Evolutionary conservation across 1,140 invertebrate species (phyloP).

Genomic region (Drosophila nigromelanica): DNA sequence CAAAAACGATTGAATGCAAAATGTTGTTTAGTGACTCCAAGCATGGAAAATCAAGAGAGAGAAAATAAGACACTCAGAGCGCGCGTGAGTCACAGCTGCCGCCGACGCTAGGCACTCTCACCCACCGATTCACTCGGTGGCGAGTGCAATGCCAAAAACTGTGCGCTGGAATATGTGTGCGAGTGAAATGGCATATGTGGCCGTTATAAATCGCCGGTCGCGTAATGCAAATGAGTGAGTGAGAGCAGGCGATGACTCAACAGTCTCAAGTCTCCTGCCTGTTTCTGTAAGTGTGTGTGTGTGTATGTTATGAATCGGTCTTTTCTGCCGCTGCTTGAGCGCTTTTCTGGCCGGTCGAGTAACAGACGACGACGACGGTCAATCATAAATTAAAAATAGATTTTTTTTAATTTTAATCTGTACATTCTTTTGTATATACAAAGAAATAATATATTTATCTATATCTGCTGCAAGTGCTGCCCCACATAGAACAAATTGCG

Average conservation of each 20-base stretch:
- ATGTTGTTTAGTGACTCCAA: conserved; percentile 37
- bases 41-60: conserved; percentile 44
- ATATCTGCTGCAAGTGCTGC: background rate
- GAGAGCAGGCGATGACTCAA: conserved; percentile 78
- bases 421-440: conserved; percentile 33
- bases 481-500: conserved; percentile 6
- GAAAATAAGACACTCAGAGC: conserved; percentile 48
- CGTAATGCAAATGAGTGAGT: conserved; percentile 76
- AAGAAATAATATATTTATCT: conserved; percentile 19
- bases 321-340: conserved; percentile 52
- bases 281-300: conserved; percentile 25
- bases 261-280: conserved; percentile 46
- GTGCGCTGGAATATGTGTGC: conserved; percentile 54
- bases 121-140: conserved; percentile 28
- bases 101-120: conserved; percentile 34
- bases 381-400: conserved; percentile 81
- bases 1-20: conserved; percentile 63
- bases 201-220: conserved; percentile 73
- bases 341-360: conserved; percentile 63
- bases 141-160: conserved; percentile 56
- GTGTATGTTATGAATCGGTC: conserved; percentile 71
- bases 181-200: conserved; percentile 59
- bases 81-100: conserved; percentile 58
- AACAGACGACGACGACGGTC: conserved; percentile 41
- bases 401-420: conserved; percentile 51